Conservation (phyloP, 1,140 invertebrate species). For the Philotrypesis tridentata region DNA sequence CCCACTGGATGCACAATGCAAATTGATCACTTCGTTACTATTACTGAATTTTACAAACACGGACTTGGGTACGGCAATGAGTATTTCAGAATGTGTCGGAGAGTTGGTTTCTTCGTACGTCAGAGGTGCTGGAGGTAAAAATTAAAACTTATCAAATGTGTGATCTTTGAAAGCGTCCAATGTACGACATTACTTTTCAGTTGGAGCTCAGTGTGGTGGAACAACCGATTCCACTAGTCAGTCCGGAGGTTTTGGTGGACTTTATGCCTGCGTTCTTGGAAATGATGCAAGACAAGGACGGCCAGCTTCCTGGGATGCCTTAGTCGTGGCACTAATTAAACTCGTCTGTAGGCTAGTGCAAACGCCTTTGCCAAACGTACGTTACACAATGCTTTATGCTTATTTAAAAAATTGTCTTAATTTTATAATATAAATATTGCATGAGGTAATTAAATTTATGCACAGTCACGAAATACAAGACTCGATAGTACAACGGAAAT, state of each 20-base stretch:
- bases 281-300: constrained; percentile 76
- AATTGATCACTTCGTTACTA: constrained; percentile 80
- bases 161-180: no score
- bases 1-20: constrained; percentile 88
- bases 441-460: neutral
- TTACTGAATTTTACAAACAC: constrained; percentile 80
- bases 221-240: constrained; percentile 64
- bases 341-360: constrained; percentile 81
- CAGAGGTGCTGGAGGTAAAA: constrained; percentile 63
- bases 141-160: neutral
- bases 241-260: constrained; percentile 75
- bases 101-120: constrained; percentile 69
- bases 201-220: constrained; percentile 67
- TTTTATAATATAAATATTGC: neutral
- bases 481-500: constrained; percentile 58
- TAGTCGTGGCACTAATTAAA: constrained; percentile 82
- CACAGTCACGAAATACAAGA: constrained; percentile 28
- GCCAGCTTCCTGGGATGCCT: constrained; percentile 78
- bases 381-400: constrained; percentile 29
- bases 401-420: neutral
- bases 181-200: no score
- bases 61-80: constrained; percentile 82
- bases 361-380: constrained; percentile 76
- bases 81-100: constrained; percentile 84
- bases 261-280: constrained; percentile 81